These are phyloP conservation scores for Ameiurus melas DNA, from an alignment of 2,113 vertebrate species.

Conservation along the genomic window DNA sequence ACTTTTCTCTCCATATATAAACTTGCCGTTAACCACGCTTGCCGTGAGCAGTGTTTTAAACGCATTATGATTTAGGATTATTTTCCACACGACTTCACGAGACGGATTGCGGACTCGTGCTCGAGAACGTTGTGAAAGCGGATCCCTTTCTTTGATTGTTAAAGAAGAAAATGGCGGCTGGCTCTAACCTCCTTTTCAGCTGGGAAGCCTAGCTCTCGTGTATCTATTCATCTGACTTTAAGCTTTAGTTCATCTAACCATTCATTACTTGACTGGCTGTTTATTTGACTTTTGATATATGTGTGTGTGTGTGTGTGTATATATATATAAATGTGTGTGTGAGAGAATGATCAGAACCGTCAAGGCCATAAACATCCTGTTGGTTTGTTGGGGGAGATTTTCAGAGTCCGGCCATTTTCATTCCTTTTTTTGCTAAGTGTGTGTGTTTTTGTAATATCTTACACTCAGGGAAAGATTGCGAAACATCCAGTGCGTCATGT, in stretches of 20 bases:
- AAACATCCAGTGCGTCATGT: neutral
- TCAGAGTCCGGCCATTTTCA: neutral
- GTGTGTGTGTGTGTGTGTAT: no score
- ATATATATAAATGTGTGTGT: no score
- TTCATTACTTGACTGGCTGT: neutral
- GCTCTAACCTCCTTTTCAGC: neutral
- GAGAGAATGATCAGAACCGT: neutral
- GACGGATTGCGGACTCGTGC: neutral
- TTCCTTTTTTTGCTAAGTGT: neutral
- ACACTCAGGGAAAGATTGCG: neutral
- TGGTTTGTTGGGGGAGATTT: neutral
- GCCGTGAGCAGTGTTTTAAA: no score
- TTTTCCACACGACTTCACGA: neutral
- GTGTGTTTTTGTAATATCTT: neutral
- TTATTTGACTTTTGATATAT: neutral
- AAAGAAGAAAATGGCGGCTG: constrained; percentile 50
- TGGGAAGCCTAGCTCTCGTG: neutral
- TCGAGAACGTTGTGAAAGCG: no score
- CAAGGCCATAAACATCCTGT: neutral
- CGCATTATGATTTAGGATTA: no score
- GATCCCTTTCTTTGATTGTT: neutral
- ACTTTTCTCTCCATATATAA: no score
- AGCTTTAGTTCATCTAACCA: no score
- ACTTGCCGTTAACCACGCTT: no score
- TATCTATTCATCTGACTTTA: no score